These are phyloP conservation scores for Lucilia cuprina DNA, from an alignment of 1,140 invertebrate species.

Conservation along the genomic window DNA sequence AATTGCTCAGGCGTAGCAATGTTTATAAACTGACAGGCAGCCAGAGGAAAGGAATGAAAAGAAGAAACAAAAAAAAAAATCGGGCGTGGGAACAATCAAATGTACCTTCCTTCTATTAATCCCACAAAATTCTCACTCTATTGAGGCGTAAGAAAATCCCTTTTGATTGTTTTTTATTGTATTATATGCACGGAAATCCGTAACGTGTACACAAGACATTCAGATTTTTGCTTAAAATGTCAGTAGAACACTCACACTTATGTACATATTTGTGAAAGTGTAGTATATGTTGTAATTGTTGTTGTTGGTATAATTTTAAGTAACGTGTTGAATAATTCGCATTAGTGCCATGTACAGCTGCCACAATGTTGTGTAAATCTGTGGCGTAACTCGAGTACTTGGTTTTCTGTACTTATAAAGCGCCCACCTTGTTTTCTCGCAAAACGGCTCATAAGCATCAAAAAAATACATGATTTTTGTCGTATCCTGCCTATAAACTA, in stretches of 20 bases:
- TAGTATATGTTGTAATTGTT: background rate
- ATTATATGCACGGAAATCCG: constrained; percentile 26
- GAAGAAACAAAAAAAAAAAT: background rate
- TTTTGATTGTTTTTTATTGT: constrained; percentile 16
- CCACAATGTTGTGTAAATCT: constrained; percentile 12
- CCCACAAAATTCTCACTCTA: constrained; percentile 23
- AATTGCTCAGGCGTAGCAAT: constrained; percentile 39
- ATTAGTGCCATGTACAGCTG: constrained; percentile 39
- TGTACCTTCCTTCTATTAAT: background rate
- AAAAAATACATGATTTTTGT: background rate
- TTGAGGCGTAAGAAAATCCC: constrained; percentile 20
- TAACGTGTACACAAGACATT: background rate
- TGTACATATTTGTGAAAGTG: too few species aligned
- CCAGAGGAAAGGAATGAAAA: background rate
- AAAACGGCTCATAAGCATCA: background rate
- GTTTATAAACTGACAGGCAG: constrained; percentile 15
- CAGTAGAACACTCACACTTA: too few species aligned
- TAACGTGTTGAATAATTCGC: constrained; percentile 21
- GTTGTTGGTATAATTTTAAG: background rate
- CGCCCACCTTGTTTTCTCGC: constrained; percentile 28
- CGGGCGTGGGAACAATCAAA: constrained; percentile 17
- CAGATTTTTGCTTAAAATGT: background rate
- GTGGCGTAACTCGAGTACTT: background rate
- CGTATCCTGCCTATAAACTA: too few species aligned
- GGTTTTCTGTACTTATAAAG: background rate